phyloP scores from a whole-genome alignment of 2,113 vertebrate genomes.

The Nestor notabilis region DNA sequence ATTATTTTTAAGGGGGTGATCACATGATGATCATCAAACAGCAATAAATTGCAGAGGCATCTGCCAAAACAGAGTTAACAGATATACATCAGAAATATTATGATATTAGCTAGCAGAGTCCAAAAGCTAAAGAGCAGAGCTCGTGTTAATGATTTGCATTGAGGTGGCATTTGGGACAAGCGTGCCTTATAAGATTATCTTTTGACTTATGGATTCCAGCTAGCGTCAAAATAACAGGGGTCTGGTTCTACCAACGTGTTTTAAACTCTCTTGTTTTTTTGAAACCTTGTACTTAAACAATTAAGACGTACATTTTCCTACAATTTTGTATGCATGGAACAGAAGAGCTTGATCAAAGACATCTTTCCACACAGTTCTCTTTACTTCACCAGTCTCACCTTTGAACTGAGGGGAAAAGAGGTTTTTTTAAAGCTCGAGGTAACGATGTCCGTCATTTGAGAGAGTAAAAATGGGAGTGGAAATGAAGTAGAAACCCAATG shows the following conservation, averaged over 20 bases:
- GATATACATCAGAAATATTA: background rate
- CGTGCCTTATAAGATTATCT: background rate
- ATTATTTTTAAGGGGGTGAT: background rate
- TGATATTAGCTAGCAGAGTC: background rate
- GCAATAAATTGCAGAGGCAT: background rate
- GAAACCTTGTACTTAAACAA: background rate
- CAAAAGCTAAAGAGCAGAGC: constrained; percentile 35
- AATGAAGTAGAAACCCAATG: background rate
- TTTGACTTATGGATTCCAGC: background rate
- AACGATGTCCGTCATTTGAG: background rate
- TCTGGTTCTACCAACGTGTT: background rate
- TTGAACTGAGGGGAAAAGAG: background rate
- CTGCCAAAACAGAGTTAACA: background rate
- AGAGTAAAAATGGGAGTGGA: background rate
- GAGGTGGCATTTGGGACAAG: background rate
- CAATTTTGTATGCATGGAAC: background rate
- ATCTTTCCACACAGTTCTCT: background rate
- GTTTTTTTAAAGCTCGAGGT: background rate
- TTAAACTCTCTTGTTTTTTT: background rate
- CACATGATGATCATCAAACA: background rate
- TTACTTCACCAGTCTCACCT: background rate
- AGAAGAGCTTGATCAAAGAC: background rate
- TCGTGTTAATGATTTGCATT: background rate
- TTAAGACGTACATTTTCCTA: background rate
- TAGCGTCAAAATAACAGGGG: background rate